A percentile compares a stretch with the other conserved stretches of the same genome.
phyloP scores from a whole-genome alignment of 2,797 vertebrate species.

The Varecia variegata region DNA sequence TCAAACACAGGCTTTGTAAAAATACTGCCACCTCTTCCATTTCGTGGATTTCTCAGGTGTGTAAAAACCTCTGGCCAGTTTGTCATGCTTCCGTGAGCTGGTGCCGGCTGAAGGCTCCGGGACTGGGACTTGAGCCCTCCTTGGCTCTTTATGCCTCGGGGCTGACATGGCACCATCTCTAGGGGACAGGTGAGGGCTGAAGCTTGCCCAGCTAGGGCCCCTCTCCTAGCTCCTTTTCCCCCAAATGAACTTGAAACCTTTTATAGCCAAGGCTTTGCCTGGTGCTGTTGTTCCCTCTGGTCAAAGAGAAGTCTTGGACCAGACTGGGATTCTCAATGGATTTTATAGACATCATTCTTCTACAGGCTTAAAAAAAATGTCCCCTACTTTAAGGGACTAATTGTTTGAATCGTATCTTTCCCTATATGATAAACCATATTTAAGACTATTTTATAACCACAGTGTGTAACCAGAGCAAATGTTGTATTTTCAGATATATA shows the following conservation, averaged over 20 bases:
- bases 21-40: background rate
- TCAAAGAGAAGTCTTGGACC: background rate
- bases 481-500: background rate
- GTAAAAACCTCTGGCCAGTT: background rate
- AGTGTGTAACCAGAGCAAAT: background rate
- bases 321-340: background rate
- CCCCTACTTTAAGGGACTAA: background rate
- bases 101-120: background rate
- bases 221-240: background rate
- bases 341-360: background rate
- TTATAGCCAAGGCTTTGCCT: background rate
- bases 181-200: background rate
- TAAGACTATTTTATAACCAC: slow-evolving; percentile 31
- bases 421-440: slow-evolving; percentile 35
- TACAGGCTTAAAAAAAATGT: background rate
- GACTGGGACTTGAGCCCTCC: background rate
- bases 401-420: background rate
- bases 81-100: background rate
- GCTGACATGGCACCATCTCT: slow-evolving; percentile 5
- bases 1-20: background rate
- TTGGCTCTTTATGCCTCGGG: background rate
- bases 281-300: background rate
- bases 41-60: background rate
- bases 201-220: background rate
- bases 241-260: background rate